Percentiles rank a stretch among this genome's conserved stretches.
Evolutionary conservation across 2,113 vertebrate species (phyloP).

Genomic region (Cochlearius cochlearius): DNA sequence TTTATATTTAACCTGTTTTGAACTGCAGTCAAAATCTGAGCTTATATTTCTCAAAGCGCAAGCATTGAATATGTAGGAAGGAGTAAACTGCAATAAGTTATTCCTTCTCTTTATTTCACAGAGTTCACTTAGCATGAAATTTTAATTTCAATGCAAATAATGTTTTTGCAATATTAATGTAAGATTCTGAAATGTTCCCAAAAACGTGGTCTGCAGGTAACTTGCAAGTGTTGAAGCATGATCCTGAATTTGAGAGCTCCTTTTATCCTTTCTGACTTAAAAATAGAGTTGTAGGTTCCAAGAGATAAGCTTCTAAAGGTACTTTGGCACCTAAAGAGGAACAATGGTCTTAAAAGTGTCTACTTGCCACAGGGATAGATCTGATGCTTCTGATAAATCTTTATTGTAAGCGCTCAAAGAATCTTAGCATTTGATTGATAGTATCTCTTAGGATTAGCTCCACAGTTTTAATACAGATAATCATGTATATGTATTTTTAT

Average conservation of each 20-base stretch:
- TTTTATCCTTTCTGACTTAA: background rate
- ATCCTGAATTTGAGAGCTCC: background rate
- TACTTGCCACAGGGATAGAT: background rate
- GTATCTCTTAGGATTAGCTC: background rate
- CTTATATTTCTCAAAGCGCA: background rate
- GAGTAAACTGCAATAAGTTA: background rate
- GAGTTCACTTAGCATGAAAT: slow-evolving; percentile 25
- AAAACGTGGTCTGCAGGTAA: background rate
- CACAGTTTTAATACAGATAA: background rate
- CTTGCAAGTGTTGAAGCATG: background rate
- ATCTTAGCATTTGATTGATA: background rate
- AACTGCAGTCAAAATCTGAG: background rate
- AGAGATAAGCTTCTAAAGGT: background rate
- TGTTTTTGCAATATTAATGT: slow-evolving; percentile 38
- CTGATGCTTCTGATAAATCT: background rate
- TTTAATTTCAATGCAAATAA: slow-evolving; percentile 3
- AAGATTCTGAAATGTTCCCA: background rate
- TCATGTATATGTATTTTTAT: background rate
- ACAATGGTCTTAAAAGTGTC: background rate
- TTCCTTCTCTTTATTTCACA: background rate
- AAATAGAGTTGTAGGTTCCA: background rate
- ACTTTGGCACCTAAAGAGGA: background rate
- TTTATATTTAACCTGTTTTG: background rate
- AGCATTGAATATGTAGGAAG: background rate
- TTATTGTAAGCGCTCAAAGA: background rate